Evolutionary conservation across 2,113 vertebrate species (phyloP), one percentile per base, ranked within the genome.

Genomic region (Odontesthes bonariensis): DNA sequence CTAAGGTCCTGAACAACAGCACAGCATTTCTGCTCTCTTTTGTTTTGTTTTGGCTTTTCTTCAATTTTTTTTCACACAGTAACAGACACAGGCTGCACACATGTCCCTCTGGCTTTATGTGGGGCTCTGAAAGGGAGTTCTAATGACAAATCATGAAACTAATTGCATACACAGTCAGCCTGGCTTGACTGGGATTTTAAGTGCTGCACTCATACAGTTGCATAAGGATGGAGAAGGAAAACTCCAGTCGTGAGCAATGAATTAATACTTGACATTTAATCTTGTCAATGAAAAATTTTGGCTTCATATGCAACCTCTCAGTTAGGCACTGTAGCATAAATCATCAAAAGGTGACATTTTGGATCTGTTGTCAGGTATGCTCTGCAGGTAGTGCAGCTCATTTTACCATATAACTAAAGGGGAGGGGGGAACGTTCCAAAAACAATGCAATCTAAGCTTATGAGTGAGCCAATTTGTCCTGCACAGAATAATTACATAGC

Each of bases 221-320:
- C 20, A 33, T 16, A 31, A 17, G 17, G 13, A 31, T 7, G 23
- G 47, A 57, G 54, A n/a, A 31, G 11, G 9, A 44, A 54, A 56
- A 53, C 63, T 67, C 52, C 60, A 52, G 49, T 68, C 64, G 69
- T 67, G 69, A 81, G 63, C n/a, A 35, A 74, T 84, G 64, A 83
- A 85, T 84, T 76, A 82, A 73, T 81, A 69, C 63, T 42, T 75
- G 68, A 77, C 86, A 88, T 85, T 86, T 85, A 42, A 73, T 81
- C 70, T 58, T 67, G 77, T 88, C 76, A 77, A 17, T 75, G 42
- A 85, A 88, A 79, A 58, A 63, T 82, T 73, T 73, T 46, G 40
- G 5, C 32, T 66, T 85, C 75, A 87, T 82, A 52, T 73, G 76
- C 70, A 82, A 66, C 73, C 67, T 69, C 74, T 69, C 66, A 33